Base-by-base conservation (phyloP, 2,797 vertebrate genomes). In the Dallia pectoralis region DNA sequence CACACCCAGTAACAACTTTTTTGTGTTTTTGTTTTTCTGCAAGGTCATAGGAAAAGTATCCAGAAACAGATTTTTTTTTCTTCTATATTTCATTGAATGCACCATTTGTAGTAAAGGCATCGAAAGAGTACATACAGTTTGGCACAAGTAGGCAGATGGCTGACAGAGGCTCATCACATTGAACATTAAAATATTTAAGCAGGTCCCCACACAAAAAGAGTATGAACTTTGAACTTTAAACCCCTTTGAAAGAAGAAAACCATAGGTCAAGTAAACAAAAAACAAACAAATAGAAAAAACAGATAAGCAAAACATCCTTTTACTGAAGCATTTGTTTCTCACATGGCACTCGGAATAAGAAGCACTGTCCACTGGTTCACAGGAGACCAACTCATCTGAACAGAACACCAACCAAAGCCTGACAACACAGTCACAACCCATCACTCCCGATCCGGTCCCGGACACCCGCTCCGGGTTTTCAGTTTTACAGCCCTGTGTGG, bases 91-190 rank as follows among this genome's bases (percentile, higher is more conserved):
- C 82, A 74, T 86, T 89, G 89, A 89, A 93, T 91, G 91, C 90
- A 92, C 86, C 89, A 89, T 91, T n/a, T 91, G 87, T 91, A 90
- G 89, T 87, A 90, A 93, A 93, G 91, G 91, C 88, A 88, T 83
- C 82, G 91, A 91, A 89, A 87, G 86, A 91, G 83, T 87, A 91
- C 87, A 92, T 85, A 91, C 85, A 91, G 85, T 94, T 94, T 94
- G 93, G 93, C 93, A 94, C 93, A 93, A 87, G 87, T 88, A 87
- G 90, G 92, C 91, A 80, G 67, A n/a, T n/a, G 89, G 92, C 88
- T 87, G 91, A 93, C 88, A 87, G 77, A 93, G 88, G 88, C 81
- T 86, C 84, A 80, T 92, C 89, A 92, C 89, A 91, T 91, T 91
- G 88, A 85, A 89, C 88, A 86, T 85, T 87, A 89, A 86, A 87